Evolutionary conservation across 2,888 invertebrate genomes (phyloP).

Genomic region (Rosalia funebris): DNA sequence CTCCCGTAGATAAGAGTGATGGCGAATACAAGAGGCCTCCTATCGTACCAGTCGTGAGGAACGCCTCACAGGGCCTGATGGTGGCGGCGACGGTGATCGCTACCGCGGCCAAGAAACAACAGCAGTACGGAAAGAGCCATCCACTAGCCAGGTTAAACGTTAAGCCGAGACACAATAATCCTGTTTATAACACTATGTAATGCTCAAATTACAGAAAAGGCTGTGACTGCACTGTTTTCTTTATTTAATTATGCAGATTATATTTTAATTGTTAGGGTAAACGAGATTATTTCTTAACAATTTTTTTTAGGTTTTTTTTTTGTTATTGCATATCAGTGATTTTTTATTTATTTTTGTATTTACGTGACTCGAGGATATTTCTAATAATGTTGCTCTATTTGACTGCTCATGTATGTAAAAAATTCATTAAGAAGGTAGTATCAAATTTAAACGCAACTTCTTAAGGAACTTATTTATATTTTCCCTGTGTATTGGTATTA

Average conservation of each 20-base stretch:
- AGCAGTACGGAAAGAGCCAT: constrained; percentile 92
- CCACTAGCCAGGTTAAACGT: constrained; percentile 88
- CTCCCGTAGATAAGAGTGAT: constrained; percentile 49
- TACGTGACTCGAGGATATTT: constrained; percentile 13
- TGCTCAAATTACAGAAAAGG: constrained; percentile 56
- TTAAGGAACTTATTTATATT: not conserved
- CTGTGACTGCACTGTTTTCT: constrained; percentile 55
- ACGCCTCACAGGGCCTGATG: constrained; percentile 64
- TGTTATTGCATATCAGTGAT: constrained; percentile 21
- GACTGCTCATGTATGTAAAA: constrained; percentile 31
- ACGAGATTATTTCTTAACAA: constrained; percentile 31
- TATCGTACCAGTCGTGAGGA: constrained; percentile 62
- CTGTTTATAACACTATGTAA: constrained; percentile 92
- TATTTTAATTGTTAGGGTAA: constrained; percentile 31
- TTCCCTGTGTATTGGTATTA: constrained; percentile 17
- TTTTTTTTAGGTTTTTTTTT: constrained; percentile 10
- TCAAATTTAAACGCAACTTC: constrained; percentile 3
- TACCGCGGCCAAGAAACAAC: constrained; percentile 74
- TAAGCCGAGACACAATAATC: constrained; percentile 81
- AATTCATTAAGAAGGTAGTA: not conserved
- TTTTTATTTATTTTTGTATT: constrained; percentile 34
- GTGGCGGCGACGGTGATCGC: constrained; percentile 76
- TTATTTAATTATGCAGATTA: constrained; percentile 32
- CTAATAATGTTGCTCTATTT: constrained; percentile 26
- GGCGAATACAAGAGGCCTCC: constrained; percentile 59